Evolutionary conservation across 2,888 invertebrate genomes (phyloP), one percentile per base, ranked within the genome.

Genomic region (Volucella zonaria): DNA sequence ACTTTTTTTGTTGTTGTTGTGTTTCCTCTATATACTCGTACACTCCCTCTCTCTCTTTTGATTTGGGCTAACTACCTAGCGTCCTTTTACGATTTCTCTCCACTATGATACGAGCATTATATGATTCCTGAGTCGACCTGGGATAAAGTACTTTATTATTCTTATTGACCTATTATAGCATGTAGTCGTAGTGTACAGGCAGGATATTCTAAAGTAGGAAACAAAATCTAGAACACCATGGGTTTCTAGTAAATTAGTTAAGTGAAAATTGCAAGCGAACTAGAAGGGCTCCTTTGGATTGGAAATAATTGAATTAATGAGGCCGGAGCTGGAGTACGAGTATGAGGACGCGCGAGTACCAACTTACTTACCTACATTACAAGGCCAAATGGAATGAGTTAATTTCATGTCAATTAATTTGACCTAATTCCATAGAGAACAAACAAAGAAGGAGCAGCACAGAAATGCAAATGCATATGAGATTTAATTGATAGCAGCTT

Each of bases 61-160:
- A 31, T 31, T 31, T 31, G 6, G 31, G 31, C 31, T 31, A 31
- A 6, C 31, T 31, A 23, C 6, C 31, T 6, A 31, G 31, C 4
- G 31, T 31, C 31, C 31, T 31, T 31, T 31, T 31, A 31, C 6
- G 31, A 31, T 31, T 31, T 31, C 31, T 31, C 31, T 31, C 43
- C 12, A 8, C 11, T 8, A 43, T 9, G 18, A 18, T 42, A 4
- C 3, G 31, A 52, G 10, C 9, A 14, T 45, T 52, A 67, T 54
- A 14, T 23, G 38, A 14, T 71, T 23, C 59, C 42, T 52, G 61
- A n/a, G 11, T 51, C 42, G 59, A 56, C 47, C 6, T 31, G 31
- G 62, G 15, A 54, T 45, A 15, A 54, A 73, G 62, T 73, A 14
- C 45, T 71, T 12, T 61, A 52, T 71, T 71, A 71, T 61, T 71